A percentile compares a stretch with the other conserved stretches of the same genome.
Conservation (phyloP, 2,888 invertebrate species). For the Erynnis tages region DNA sequence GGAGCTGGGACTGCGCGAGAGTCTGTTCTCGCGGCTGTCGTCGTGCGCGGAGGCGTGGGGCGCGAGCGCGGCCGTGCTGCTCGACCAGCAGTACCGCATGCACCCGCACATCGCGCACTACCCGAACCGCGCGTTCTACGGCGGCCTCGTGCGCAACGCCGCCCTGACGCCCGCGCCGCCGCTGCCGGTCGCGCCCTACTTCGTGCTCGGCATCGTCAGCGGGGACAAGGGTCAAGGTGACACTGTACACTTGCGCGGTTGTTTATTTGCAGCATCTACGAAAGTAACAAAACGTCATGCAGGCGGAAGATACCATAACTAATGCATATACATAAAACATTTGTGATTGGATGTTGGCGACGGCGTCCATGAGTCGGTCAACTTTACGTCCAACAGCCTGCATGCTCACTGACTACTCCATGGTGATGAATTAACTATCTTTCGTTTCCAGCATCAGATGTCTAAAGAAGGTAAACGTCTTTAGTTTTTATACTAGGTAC, state of each 20-base stretch:
- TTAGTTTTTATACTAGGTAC: no score
- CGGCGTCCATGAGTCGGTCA: no score
- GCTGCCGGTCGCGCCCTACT: constrained; percentile 54
- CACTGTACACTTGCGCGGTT: constrained; percentile 47
- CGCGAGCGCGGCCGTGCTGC: constrained; percentile 69
- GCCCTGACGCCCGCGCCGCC: constrained; percentile 38
- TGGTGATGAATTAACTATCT: no score
- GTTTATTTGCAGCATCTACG: no score
- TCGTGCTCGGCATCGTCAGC: constrained; percentile 55
- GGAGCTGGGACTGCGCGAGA: constrained; percentile 85
- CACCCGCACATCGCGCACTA: constrained; percentile 89
- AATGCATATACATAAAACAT: no score
- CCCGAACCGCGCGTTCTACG: constrained; percentile 89
- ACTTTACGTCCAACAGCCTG: no score
- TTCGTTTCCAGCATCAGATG: no score
- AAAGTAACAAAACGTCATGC: no score
- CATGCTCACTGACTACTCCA: no score
- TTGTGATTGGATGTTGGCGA: no score
- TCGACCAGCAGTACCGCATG: constrained; percentile 92
- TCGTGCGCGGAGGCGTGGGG: constrained; percentile 71
- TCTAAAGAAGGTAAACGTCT: no score
- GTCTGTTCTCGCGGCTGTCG: constrained; percentile 89
- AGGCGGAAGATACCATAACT: no score
- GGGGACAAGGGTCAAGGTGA: constrained; percentile 67
- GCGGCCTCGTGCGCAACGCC: constrained; percentile 67